Base-by-base conservation (phyloP, 2,888 invertebrate genomes). In the Troglohyphantes excavatus region DNA sequence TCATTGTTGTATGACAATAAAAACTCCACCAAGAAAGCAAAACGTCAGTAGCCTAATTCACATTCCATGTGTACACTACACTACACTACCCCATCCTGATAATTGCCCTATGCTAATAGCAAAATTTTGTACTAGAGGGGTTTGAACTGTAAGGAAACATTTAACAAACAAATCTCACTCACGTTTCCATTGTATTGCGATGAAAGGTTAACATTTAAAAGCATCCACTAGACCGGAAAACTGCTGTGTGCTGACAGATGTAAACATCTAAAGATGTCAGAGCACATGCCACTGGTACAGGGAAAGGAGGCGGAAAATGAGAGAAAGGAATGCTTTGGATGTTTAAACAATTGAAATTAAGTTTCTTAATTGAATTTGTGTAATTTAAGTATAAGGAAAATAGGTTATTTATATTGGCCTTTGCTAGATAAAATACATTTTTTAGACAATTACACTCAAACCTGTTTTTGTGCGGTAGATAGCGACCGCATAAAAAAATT, bases 181-280 rank as follows among this genome's bases (percentile, higher is more conserved):
- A 78, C 76, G 53, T 86, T 33, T 68, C 63, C 70, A 68, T 59
- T 59, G 70, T 27, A 27, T 17, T n/a, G 67, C 61, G 73, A 68
- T 29, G 65, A 85, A 86, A 78, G 78, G 78, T 78, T 76, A 86
- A 85, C 70, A 46, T 78, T 86, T 87, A 87, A 87, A 73, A 17
- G 79, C 63, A 68, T 43, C 75, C 21, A 23, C 26, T 23, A 26
- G 21, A 13, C 27, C n/a, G 72, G 21, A 72, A 46, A 1, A 39
- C 46, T 29, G 27, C 17, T 59, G 19, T 63, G 17, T 73, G 83
- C 63, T 63, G 43, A 73, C 39, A 59, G 72, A 43, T 27, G 73
- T 73, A 63, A 73, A 72, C 73, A 83, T 63, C 63, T 13, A 53
- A 53, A 53, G 53, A 33, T 21, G 23, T 70, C 26, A 70, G 39